Evolutionary conservation across 2,113 vertebrate genomes (phyloP).

Genomic region (Perca flavescens): DNA sequence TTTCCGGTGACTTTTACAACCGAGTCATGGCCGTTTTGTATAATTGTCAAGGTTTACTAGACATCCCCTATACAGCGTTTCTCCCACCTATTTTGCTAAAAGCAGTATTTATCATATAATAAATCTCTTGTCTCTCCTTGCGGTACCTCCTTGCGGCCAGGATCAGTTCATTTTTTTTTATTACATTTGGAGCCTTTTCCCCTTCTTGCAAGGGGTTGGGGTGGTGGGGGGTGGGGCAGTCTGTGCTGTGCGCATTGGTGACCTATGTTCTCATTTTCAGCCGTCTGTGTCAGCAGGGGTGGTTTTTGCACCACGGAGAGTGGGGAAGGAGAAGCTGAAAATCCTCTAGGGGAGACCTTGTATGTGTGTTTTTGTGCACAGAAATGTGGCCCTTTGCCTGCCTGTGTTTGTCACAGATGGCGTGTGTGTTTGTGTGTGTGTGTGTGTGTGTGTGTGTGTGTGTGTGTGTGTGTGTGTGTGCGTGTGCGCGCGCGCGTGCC

Average conservation of each 20-base stretch:
- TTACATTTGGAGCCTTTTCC: slow-evolving; percentile 2
- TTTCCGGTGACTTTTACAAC: slow-evolving; percentile 28
- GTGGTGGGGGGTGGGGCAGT: not conserved
- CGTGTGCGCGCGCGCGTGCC: not conserved
- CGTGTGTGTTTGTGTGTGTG: not conserved
- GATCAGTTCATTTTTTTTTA: not conserved
- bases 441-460: slow-evolving; percentile 3
- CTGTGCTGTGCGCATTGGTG: not conserved
- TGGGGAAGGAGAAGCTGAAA: slow-evolving; percentile 1
- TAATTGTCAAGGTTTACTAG: slow-evolving; percentile 24
- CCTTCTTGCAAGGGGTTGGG: not conserved
- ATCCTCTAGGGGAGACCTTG: slow-evolving; percentile 15
- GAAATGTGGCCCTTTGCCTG: slow-evolving; percentile 24
- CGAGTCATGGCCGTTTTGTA: slow-evolving; percentile 14
- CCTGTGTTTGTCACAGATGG: slow-evolving; percentile 25
- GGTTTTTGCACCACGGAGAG: slow-evolving; percentile 14
- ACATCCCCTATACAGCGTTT: not conserved
- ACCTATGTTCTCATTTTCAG: slow-evolving; percentile 36
- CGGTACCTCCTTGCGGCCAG: not conserved
- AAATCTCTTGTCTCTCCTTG: not conserved
- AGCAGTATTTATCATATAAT: slow-evolving; percentile 15
- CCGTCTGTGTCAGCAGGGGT: slow-evolving; percentile 43
- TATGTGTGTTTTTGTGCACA: slow-evolving; percentile 11
- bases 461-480: no score
- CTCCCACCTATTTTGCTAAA: slow-evolving; percentile 25